Conservation (phyloP, 2,797 vertebrate species). For the Varecia variegata region DNA sequence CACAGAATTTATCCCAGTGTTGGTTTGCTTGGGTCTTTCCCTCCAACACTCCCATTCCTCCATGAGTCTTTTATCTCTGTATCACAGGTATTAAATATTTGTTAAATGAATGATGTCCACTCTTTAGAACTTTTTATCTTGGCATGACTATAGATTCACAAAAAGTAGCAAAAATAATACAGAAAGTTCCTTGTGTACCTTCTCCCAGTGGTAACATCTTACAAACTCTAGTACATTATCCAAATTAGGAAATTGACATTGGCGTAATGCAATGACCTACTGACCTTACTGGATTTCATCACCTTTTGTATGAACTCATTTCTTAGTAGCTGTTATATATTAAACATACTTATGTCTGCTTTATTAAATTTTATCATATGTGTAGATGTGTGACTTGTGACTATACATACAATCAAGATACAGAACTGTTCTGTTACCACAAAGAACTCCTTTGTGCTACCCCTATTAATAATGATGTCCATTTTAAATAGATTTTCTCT, state of each 20-base stretch:
- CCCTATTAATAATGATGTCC: neutral
- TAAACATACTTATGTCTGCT: neutral
- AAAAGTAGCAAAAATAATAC: neutral
- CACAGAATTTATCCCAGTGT: neutral
- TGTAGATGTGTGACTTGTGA: neutral
- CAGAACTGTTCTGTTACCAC: neutral
- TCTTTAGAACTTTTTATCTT: neutral
- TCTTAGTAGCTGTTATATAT: neutral
- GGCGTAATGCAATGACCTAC: neutral
- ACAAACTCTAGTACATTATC: neutral
- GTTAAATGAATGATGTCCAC: neutral
- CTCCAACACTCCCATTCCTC: neutral
- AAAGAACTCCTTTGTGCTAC: neutral
- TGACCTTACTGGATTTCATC: neutral
- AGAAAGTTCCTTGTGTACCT: neutral
- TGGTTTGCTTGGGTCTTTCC: neutral
- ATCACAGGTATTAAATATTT: neutral
- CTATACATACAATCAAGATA: neutral
- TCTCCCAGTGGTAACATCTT: neutral
- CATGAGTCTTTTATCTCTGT: neutral
- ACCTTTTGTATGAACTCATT: neutral
- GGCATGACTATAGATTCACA: neutral
- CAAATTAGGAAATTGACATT: neutral
- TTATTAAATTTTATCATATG: neutral
- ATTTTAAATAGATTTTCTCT: conserved; percentile 14